These are phyloP conservation scores for Acanthurus tractus DNA, from an alignment of 2,797 vertebrate genomes.

Conservation along the genomic window DNA sequence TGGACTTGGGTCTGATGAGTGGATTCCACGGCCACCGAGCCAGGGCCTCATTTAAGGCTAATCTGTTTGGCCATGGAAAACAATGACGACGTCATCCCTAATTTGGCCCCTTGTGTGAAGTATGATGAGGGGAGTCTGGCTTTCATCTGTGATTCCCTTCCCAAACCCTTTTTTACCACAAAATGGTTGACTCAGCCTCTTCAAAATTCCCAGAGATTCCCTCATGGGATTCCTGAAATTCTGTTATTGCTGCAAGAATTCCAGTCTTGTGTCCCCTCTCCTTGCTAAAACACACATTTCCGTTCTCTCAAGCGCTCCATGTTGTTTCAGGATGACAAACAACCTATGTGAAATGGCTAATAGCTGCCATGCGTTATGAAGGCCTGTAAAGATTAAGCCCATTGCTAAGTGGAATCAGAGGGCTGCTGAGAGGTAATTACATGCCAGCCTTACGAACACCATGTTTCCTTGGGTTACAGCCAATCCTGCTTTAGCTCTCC, in stretches of 20 bases:
- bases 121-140: slow-evolving; percentile 56
- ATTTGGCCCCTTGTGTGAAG: slow-evolving; percentile 77
- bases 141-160: slow-evolving; percentile 70
- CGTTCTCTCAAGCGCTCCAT: slow-evolving; percentile 24
- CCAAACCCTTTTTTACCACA: slow-evolving; percentile 41
- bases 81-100: slow-evolving; percentile 71
- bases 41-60: slow-evolving; percentile 64
- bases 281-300: slow-evolving; percentile 18
- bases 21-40: slow-evolving; percentile 44
- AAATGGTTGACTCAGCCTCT: slow-evolving; percentile 38
- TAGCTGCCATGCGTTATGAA: slow-evolving; percentile 65
- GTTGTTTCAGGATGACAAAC: slow-evolving; percentile 54
- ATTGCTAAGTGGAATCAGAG: slow-evolving; percentile 69
- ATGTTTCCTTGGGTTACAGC: slow-evolving; percentile 59
- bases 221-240: slow-evolving; percentile 56
- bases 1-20: slow-evolving; percentile 66
- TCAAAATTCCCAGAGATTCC: slow-evolving; percentile 61
- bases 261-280: slow-evolving; percentile 14
- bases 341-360: slow-evolving; percentile 64
- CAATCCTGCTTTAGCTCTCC: slow-evolving; percentile 62
- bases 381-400: slow-evolving; percentile 63
- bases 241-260: slow-evolving; percentile 50
- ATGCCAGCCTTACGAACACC: slow-evolving; percentile 61
- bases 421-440: slow-evolving; percentile 72
- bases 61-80: slow-evolving; percentile 80